Conservation (phyloP, 2,113 vertebrate species). For the Emberiza fucata region DNA sequence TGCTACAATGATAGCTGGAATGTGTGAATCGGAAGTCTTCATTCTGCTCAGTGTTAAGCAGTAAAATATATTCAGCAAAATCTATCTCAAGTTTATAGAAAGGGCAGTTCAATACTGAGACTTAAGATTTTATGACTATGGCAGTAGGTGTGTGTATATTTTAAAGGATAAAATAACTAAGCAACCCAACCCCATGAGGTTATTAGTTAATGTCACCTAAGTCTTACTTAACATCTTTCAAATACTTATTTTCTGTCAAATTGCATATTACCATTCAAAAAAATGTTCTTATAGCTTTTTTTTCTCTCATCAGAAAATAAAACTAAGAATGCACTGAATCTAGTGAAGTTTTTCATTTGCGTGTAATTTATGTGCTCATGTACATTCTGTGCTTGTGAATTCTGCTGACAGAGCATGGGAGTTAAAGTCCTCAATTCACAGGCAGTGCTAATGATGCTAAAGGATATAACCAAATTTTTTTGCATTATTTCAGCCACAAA, state of each 20-base stretch:
- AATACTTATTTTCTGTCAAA: neutral
- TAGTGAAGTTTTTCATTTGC: neutral
- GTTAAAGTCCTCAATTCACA: neutral
- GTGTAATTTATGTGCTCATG: neutral
- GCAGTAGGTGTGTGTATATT: neutral
- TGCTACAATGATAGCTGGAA: neutral
- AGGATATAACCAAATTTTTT: neutral
- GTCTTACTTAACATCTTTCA: neutral
- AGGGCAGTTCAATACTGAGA: neutral
- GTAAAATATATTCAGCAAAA: neutral
- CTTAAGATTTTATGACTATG: neutral
- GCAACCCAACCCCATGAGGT: accelerated
- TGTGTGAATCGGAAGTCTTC: neutral
- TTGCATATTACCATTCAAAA: neutral
- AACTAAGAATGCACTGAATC: neutral
- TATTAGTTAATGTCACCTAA: neutral
- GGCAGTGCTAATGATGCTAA: neutral
- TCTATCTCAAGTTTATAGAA: neutral
- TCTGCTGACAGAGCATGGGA: neutral
- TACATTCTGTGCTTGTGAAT: neutral
- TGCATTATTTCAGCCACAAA: neutral
- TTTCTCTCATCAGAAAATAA: neutral
- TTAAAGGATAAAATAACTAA: neutral
- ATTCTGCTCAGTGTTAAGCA: neutral
- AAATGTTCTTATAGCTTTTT: neutral